Percentiles rank a stretch among this genome's conserved stretches.
Conservation (phyloP, 53 echinoderm and acorn worm genomes). For the Actinopyga echinites region DNA sequence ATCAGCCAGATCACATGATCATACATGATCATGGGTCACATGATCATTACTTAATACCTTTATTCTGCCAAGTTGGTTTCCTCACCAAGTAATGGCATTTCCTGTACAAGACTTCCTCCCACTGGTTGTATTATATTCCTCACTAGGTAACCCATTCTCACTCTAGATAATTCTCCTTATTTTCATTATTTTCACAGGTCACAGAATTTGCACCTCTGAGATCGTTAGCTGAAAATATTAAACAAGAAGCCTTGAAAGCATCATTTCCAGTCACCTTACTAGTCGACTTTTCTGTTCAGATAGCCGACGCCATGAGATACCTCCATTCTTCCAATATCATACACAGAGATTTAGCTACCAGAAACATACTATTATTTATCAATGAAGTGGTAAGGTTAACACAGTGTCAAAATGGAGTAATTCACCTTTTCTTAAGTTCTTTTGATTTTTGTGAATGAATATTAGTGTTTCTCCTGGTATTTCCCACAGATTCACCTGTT, state of each 20-base stretch:
- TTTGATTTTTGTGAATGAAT: too few species aligned
- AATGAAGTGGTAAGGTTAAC: constrained; percentile 73
- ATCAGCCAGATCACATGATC: too few species aligned
- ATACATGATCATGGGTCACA: too few species aligned
- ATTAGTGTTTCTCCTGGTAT: too few species aligned
- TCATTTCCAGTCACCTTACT: constrained; percentile 90
- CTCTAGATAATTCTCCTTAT: too few species aligned
- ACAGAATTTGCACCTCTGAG: constrained; percentile 96
- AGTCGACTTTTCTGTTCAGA: constrained; percentile 89
- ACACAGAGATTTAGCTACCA: constrained; percentile 96
- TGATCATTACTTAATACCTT: too few species aligned
- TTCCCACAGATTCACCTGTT: too few species aligned
- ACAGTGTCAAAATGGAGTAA: neutral
- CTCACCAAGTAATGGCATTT: too few species aligned
- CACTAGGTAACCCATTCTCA: too few species aligned
- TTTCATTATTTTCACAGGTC: constrained; percentile 57
- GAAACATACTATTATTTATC: constrained; percentile 93
- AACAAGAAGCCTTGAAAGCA: constrained; percentile 77
- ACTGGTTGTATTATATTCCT: too few species aligned
- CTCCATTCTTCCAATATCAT: constrained; percentile 88
- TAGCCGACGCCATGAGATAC: constrained; percentile 89
- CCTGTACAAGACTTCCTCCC: too few species aligned
- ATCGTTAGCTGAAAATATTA: constrained; percentile 92
- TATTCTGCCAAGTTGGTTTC: too few species aligned
- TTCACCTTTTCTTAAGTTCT: neutral